phyloP scores from a whole-genome alignment of 1,140 invertebrate genomes.

The Hesperophylax magnus region DNA sequence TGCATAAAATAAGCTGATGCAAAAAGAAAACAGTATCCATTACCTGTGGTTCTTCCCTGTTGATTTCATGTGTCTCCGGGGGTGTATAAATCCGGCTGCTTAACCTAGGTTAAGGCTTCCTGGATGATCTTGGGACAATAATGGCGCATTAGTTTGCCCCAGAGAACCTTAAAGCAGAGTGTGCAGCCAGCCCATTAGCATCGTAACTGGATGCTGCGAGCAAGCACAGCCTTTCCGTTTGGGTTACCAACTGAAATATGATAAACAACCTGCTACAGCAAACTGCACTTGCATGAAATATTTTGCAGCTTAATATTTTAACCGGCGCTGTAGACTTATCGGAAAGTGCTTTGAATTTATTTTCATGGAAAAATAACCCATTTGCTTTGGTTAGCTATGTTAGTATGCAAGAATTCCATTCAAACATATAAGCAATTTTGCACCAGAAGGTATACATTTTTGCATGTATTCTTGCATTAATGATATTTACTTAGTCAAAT shows the following conservation, averaged over 20 bases:
- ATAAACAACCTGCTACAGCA: conserved; percentile 17
- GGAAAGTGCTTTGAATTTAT: background rate
- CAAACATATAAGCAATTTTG: no score
- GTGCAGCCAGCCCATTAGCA: conserved; percentile 5
- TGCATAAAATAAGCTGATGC: no score
- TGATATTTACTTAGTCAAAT: no score
- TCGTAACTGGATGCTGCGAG: background rate
- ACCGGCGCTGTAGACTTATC: background rate
- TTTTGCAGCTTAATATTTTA: conserved; percentile 1
- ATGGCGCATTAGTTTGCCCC: conserved; percentile 25
- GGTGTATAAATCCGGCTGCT: no score
- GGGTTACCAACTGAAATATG: conserved; percentile 3
- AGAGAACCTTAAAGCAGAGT: conserved; percentile 23
- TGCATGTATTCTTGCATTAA: no score
- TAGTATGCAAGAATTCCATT: no score
- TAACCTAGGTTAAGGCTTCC: background rate
- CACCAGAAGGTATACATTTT: no score
- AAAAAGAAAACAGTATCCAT: no score
- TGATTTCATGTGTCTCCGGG: no score
- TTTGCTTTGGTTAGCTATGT: no score
- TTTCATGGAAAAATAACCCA: background rate
- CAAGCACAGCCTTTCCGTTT: conserved; percentile 6
- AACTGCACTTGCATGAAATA: conserved; percentile 12
- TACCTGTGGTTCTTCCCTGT: no score
- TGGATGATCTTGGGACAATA: conserved; percentile 27